Evolutionary conservation across 2,797 vertebrate genomes (phyloP).

Genomic region (Heterohyrax brucei): DNA sequence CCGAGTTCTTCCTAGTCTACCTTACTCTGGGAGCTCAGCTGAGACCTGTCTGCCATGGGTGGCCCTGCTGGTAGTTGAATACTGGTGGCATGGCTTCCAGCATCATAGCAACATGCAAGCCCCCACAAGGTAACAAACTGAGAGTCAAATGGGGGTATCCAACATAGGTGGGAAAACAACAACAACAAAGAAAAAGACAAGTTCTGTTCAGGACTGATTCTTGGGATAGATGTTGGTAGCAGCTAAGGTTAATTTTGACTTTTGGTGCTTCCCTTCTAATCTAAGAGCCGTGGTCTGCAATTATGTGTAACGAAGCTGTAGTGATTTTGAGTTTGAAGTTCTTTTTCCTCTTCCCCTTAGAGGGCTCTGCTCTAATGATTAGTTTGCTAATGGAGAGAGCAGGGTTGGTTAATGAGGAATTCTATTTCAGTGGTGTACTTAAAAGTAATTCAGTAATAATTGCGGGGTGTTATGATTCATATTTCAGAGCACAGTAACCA

Average conservation of each 20-base stretch:
- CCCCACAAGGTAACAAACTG: too few species aligned
- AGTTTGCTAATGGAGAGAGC: slow-evolving; percentile 46
- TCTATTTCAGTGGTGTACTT: slow-evolving; percentile 64
- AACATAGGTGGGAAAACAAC: too few species aligned
- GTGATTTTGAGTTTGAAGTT: slow-evolving; percentile 26
- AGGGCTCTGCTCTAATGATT: slow-evolving; percentile 40
- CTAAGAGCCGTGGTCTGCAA: not conserved
- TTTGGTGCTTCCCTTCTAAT: not conserved
- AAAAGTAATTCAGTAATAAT: slow-evolving; percentile 73
- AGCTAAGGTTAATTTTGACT: slow-evolving; percentile 58
- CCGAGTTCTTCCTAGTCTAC: too few species aligned
- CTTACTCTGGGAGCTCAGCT: too few species aligned
- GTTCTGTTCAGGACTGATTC: not conserved
- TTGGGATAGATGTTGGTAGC: not conserved
- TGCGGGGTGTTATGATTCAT: slow-evolving; percentile 52
- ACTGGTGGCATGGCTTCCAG: too few species aligned
- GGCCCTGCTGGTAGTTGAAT: too few species aligned
- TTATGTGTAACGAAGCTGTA: not conserved
- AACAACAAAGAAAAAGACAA: too few species aligned
- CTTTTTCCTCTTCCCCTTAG: not conserved
- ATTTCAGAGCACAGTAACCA: slow-evolving; percentile 51
- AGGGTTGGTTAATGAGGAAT: slow-evolving; percentile 70
- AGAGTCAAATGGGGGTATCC: too few species aligned
- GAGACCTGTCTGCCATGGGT: too few species aligned
- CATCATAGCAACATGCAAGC: too few species aligned